Evolutionary conservation across 30 jellyfish, hydroid and myxozoan species (phyloP), one percentile per base, ranked within the genome.

Genomic region (Hydra vulgaris): DNA sequence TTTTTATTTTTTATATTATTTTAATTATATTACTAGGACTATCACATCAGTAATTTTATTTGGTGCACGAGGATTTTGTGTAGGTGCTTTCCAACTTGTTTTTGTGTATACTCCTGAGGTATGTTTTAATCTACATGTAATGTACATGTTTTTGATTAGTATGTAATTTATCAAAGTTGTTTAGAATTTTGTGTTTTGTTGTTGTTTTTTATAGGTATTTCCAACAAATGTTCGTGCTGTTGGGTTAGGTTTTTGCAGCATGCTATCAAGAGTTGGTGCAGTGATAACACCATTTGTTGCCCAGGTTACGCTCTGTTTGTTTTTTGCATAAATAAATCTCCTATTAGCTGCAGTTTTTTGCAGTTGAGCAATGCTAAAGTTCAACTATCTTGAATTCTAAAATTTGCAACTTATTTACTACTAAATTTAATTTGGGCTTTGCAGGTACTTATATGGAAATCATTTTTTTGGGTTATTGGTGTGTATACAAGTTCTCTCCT

Each of bases 91-190:
- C 72, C 98, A 92, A 72, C 86, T 90, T 17, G 96, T 95, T 1
- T 92, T 79, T 84, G 95, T 92, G 23, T 92, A 92, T 79, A 92
- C 98, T 17, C 98, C 98, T 16, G 98, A 92, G 92, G 98, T 92
- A 81, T 40, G 84, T 15, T 40, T 40, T 40, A 5, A 40, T 40
- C 8, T 40, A 3, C 5, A 3, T 40, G 12, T 40, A 3, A 3
- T 40, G 12, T 40, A 3, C 61, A 40, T 3, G 12, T 40, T 3
- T 40, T 40, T 40, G 8, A 40, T 23, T 18, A 17, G 71, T 40
- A 3, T 40, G 5, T 3, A 40, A 3, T 40, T 40, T 40, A 40
- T 3, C 61, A 40, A n/a, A n/a, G n/a, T n/a, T n/a, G n/a, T n/a
- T n/a, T n/a, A n/a, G n/a, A n/a, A 40, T 40, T 40, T 40, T 40